phyloP scores from a whole-genome alignment of 2,888 invertebrate genomes.

The Aphodius sticticus region DNA sequence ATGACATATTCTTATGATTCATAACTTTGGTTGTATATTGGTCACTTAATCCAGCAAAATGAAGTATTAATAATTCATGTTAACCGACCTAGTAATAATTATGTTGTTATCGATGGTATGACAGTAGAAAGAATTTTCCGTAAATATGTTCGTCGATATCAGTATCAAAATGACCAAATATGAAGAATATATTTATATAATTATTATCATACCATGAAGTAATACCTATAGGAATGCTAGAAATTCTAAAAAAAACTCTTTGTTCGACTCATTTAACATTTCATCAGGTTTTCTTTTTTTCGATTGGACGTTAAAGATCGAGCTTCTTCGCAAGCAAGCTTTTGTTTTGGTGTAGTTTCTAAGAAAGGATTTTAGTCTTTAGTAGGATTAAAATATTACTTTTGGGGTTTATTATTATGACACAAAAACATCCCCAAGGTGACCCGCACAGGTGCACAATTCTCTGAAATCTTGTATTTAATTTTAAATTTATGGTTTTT shows the following conservation, averaged over 20 bases:
- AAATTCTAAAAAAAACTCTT: no score
- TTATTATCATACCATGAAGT: neutral
- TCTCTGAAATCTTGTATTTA: neutral
- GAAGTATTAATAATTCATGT: neutral
- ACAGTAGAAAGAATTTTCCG: no score
- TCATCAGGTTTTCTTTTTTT: no score
- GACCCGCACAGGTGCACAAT: neutral
- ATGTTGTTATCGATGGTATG: neutral
- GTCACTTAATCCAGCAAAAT: neutral
- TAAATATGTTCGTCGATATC: no score
- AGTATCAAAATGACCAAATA: neutral
- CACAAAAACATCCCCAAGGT: neutral
- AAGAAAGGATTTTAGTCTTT: neutral
- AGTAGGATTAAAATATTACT: neutral
- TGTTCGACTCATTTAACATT: no score
- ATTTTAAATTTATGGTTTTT: neutral
- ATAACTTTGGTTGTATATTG: neutral
- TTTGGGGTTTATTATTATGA: neutral
- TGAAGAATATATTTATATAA: neutral
- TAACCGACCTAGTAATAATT: neutral
- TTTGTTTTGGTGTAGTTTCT: neutral
- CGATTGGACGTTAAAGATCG: no score
- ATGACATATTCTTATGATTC: neutral
- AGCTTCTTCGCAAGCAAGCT: neutral
- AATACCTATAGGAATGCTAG: no score